Evolutionary conservation across 2,113 vertebrate species (phyloP).

Genomic region (Daubentonia madagascariensis): DNA sequence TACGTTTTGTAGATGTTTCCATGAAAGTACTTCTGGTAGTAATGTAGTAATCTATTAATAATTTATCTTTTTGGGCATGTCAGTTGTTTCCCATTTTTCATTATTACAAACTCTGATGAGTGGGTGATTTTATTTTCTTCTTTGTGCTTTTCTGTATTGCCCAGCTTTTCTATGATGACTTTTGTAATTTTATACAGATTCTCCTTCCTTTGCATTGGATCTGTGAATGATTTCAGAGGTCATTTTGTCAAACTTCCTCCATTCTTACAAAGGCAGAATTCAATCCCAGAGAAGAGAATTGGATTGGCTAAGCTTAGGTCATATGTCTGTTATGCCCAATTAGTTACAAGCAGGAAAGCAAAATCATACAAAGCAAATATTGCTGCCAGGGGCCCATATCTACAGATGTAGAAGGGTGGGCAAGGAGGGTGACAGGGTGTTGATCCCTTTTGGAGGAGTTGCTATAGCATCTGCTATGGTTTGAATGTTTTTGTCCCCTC

Average conservation of each 20-base stretch:
- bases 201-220: neutral
- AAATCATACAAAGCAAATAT: neutral
- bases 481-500: neutral
- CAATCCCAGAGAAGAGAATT: neutral
- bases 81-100: neutral
- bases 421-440: neutral
- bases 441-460: neutral
- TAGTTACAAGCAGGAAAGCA: neutral
- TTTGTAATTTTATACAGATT: neutral
- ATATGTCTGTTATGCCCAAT: neutral
- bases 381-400: rapidly evolving
- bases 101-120: neutral
- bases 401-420: neutral
- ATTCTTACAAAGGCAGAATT: neutral
- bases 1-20: neutral
- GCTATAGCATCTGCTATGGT: too few species aligned
- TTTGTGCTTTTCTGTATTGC: neutral
- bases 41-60: neutral
- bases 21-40: neutral
- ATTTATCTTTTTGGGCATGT: neutral
- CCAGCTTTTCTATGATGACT: neutral
- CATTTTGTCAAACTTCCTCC: neutral
- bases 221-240: neutral
- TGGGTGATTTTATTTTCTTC: neutral
- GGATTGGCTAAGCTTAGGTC: neutral